Evolutionary conservation across 1,140 invertebrate species (phyloP).

Genomic region (Brachionus calyciflorus): DNA sequence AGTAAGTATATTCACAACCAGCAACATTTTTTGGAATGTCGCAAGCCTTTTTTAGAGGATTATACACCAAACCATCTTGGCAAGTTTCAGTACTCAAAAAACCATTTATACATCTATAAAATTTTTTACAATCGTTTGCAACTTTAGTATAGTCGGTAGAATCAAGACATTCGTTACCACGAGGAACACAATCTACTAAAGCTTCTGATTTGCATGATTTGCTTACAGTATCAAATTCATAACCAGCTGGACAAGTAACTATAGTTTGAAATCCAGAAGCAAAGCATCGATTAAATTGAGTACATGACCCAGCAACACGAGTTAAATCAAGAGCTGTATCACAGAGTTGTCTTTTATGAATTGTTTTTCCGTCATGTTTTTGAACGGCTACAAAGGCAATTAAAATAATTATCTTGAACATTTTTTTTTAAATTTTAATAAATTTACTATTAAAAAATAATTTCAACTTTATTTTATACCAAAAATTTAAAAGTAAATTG

Average conservation of each 20-base stretch:
- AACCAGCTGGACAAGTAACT: background rate
- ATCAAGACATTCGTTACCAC: background rate
- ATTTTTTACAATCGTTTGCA: no score
- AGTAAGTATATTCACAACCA: slow-evolving; percentile 20
- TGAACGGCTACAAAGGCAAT: no score
- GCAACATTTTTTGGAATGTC: background rate
- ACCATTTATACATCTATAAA: background rate
- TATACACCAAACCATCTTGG: background rate
- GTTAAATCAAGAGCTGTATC: background rate
- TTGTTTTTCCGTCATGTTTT: background rate
- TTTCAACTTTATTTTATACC: no score
- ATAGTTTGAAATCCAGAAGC: background rate
- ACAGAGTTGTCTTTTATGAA: background rate
- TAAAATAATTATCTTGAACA: no score
- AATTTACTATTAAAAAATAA: no score
- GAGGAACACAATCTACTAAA: background rate
- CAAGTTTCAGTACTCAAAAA: slow-evolving; percentile 10
- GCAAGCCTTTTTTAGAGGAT: background rate
- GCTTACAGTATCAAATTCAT: background rate
- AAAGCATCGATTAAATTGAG: slow-evolving; percentile 12
- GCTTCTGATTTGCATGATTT: background rate
- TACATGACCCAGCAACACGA: background rate
- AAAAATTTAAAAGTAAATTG: no score
- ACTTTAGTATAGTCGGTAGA: background rate
- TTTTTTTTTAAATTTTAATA: no score